Conservation (phyloP, 2,888 invertebrate genomes). For the Idaea straminata region DNA sequence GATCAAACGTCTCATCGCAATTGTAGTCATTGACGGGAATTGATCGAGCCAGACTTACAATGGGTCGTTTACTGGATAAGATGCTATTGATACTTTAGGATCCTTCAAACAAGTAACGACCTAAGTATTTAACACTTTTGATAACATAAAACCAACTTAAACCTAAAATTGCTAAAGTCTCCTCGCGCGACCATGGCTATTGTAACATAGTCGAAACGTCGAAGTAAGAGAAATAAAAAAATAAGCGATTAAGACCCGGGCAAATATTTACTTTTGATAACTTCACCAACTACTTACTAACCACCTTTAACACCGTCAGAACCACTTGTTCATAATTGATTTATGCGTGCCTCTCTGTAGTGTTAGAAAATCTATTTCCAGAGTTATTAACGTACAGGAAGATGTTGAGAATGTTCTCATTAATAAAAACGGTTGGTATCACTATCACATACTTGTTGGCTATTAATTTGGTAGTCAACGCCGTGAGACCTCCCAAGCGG, state of each 20-base stretch:
- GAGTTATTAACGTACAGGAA: neutral
- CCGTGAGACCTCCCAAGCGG: conserved; percentile 67
- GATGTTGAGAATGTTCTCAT: conserved; percentile 42
- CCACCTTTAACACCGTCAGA: conserved; percentile 33
- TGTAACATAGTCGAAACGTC: no score
- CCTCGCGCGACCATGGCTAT: no score
- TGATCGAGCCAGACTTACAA: conserved; percentile 45
- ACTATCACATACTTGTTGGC: conserved; percentile 47
- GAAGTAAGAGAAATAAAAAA: no score
- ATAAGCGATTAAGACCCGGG: no score
- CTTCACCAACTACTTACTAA: conserved; percentile 6
- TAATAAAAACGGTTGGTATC: conserved; percentile 42
- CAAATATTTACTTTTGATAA: no score
- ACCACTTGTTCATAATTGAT: conserved; percentile 40
- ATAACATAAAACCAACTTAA: no score
- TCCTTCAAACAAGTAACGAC: no score
- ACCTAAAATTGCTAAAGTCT: no score
- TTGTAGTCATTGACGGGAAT: conserved; percentile 24
- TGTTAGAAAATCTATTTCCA: conserved; percentile 7
- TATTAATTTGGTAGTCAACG: conserved; percentile 57
- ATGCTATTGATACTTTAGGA: conserved; percentile 36
- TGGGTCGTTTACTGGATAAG: conserved; percentile 51
- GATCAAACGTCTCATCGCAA: conserved; percentile 13
- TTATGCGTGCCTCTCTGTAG: conserved; percentile 35
- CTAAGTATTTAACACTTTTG: no score